Conservation (phyloP, 2,113 vertebrate species). For the Pithys albifrons region DNA sequence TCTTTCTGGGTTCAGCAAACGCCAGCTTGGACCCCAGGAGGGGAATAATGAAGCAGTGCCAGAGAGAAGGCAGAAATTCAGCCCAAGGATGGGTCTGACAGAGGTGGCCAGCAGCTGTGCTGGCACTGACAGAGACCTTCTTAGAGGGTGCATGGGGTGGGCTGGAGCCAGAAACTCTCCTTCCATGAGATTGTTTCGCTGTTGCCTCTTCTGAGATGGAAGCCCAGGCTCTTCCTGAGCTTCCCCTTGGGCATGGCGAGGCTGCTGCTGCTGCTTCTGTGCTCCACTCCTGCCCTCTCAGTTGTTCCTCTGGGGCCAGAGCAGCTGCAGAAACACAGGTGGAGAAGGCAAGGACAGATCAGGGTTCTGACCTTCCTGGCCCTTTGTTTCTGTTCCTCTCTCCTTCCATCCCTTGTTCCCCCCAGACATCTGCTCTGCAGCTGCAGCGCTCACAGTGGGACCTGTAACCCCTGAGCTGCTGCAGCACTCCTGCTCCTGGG, state of each 20-base stretch:
- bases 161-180: neutral
- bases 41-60: neutral
- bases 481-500: fast-evolving
- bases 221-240: neutral
- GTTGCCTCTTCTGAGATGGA: neutral
- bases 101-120: fast-evolving
- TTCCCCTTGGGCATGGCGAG: neutral
- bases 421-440: constrained; percentile 49
- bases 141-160: neutral
- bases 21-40: neutral
- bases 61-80: neutral
- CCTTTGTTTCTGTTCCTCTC: constrained; percentile 25
- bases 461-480: neutral
- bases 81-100: fast-evolving
- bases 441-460: neutral
- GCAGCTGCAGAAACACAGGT: constrained; percentile 15
- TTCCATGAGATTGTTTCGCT: neutral
- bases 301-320: neutral
- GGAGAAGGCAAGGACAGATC: neutral
- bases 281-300: neutral
- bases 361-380: constrained; percentile 20
- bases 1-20: neutral
- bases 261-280: neutral
- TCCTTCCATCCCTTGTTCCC: neutral
- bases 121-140: fast-evolving